A percentile compares a stretch with the other conserved stretches of the same genome.
phyloP scores from a whole-genome alignment of 2,797 vertebrate species.

The Pseudochaenichthys georgianus region DNA sequence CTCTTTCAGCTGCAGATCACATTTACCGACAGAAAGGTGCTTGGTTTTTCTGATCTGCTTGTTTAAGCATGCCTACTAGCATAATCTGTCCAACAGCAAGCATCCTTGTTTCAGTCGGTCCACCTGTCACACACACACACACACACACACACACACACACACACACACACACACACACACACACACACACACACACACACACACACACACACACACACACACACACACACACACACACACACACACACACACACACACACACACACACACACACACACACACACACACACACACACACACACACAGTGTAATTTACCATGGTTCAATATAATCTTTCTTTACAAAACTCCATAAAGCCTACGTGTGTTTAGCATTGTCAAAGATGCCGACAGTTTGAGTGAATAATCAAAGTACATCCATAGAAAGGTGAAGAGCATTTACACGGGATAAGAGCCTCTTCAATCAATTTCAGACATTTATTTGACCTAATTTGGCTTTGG shows the following conservation, averaged over 20 bases:
- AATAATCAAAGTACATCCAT: constrained; percentile 68
- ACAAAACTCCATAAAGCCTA: constrained; percentile 63
- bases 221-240: constrained; percentile 2
- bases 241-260: constrained; percentile 19
- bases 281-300: constrained; percentile 15
- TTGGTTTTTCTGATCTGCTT: constrained; percentile 53
- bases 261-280: constrained; percentile 65
- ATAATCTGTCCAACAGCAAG: constrained; percentile 59
- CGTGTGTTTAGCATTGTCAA: constrained; percentile 55
- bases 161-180: constrained; percentile 51
- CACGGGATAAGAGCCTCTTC: constrained; percentile 77
- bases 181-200: constrained; percentile 5
- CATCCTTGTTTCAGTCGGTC: constrained; percentile 52
- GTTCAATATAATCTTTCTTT: constrained; percentile 65
- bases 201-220: constrained; percentile 19
- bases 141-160: constrained; percentile 30
- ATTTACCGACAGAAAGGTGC: constrained; percentile 59
- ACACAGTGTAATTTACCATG: constrained; percentile 75
- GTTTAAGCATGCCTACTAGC: constrained; percentile 55
- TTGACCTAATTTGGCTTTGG: constrained; percentile 45
- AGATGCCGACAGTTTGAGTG: constrained; percentile 51
- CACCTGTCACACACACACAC: constrained; percentile 37
- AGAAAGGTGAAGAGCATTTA: constrained; percentile 75
- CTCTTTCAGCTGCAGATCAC: constrained; percentile 52
- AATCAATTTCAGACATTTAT: constrained; percentile 38